Base-by-base conservation (phyloP, 1,140 invertebrate genomes). In the Orchesella cincta region DNA sequence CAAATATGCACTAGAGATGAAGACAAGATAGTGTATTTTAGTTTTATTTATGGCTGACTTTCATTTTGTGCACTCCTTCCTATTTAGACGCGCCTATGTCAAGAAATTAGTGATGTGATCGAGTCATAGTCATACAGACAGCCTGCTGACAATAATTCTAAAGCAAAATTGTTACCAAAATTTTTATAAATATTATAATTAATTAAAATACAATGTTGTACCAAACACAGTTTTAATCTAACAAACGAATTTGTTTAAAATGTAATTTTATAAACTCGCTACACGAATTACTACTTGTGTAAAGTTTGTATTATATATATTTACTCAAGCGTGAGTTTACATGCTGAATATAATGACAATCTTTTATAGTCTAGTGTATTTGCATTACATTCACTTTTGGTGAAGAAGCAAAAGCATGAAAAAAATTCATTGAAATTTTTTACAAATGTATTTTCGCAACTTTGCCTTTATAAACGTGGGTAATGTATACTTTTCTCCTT, bases 381-480 rank as follows among this genome's bases (percentile, higher is more conserved):
- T 46, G 8, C 20, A 46, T 8, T 46, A 20, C 20, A 20, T 46
- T 46, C 39, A 46, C 20, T 46, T 46, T 46, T n/a, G n/a, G n/a
- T n/a, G n/a, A n/a, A n/a, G n/a, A n/a, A 26, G 23, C 14, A n/a
- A 3, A 23, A 57, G 23, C 5, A 57, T 3, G 3, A 57, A 14
- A n/a, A 57, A 57, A 57, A 57, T 57, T 67, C 62, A 67, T 67
- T 67, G 62, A 67, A 67, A 26, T 62, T 62, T 62, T 26, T 28
- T 28, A 14, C 54, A 12, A 28, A 16, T 28, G 12, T 62, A 28
- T 62, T 62, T 46, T 8, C 39, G 39, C 39, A 46, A 20, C 16
- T 62, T 62, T 46, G 8, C 8, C 39, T 20, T 46, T 73, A 35
- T 33, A 1, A 16, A 72, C 1, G 71, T 73, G 28, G 28, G 1